phyloP scores from a whole-genome alignment of 2,888 invertebrate species.

The Invenusta paracnida region DNA sequence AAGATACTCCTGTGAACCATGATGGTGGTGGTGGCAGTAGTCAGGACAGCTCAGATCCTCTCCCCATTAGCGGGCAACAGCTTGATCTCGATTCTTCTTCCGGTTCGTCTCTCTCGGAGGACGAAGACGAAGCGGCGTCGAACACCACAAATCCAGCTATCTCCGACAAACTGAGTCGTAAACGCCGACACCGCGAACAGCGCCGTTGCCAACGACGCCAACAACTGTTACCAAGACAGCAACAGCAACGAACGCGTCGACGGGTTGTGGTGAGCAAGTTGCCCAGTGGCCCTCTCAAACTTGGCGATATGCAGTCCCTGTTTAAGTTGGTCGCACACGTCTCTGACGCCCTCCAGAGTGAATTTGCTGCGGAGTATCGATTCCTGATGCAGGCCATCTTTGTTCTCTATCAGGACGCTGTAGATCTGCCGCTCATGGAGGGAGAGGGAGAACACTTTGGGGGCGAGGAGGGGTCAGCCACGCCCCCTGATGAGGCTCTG shows the following conservation, averaged over 20 bases:
- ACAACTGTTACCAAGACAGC: neutral
- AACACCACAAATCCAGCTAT: too few species aligned
- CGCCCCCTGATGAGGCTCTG: neutral
- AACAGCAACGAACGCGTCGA: neutral
- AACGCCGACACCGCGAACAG: neutral
- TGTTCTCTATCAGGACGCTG: neutral
- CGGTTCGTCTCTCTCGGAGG: neutral
- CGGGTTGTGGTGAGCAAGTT: neutral
- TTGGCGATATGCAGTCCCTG: constrained; percentile 31
- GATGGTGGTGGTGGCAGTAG: too few species aligned
- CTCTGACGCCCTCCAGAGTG: constrained; percentile 16
- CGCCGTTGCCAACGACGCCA: neutral
- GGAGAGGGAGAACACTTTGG: too few species aligned
- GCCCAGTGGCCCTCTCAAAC: neutral
- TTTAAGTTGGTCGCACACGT: constrained; percentile 4
- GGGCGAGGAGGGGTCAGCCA: too few species aligned
- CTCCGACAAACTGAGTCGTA: neutral
- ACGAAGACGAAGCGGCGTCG: neutral
- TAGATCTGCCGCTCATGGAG: too few species aligned
- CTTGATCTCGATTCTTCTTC: too few species aligned
- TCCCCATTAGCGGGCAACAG: neutral
- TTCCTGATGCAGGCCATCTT: constrained; percentile 25
- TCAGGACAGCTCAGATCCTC: neutral
- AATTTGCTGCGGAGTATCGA: constrained; percentile 25
- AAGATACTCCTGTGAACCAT: neutral